These are phyloP conservation scores for Strigamia transsilvanica DNA, from an alignment of 2,888 invertebrate genomes.

Conservation along the genomic window DNA sequence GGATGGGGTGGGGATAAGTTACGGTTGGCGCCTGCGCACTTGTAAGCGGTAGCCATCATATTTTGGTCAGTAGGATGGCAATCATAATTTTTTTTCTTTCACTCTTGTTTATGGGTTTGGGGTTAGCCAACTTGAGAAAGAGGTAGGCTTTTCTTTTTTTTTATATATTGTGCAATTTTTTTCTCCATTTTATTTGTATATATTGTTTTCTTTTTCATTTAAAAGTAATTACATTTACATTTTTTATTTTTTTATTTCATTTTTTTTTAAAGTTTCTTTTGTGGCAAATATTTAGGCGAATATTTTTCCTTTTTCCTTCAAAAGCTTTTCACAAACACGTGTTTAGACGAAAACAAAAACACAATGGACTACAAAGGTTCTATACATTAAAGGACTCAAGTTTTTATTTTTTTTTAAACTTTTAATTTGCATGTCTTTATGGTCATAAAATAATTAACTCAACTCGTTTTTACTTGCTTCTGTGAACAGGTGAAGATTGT, in stretches of 20 bases:
- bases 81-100: conserved; percentile 2
- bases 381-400: no score
- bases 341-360: no score
- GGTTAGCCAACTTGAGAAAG: conserved; percentile 7
- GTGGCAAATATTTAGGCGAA: no score
- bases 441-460: neutral
- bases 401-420: neutral
- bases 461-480: conserved; percentile 5
- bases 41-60: conserved; percentile 3
- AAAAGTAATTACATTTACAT: no score
- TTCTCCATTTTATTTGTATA: neutral
- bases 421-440: neutral
- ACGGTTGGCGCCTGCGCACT: neutral
- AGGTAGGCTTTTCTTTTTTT: neutral
- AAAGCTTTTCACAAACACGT: no score
- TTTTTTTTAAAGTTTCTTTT: no score
- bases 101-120: conserved; percentile 9
- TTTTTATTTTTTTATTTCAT: no score
- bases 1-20: conserved; percentile 6
- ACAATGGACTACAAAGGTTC: no score
- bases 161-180: no score
- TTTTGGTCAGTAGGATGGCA: conserved; percentile 14
- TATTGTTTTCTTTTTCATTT: neutral
- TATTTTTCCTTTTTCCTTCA: no score
- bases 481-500: conserved; percentile 8